A percentile compares a stretch with the other conserved stretches of the same genome.
Evolutionary conservation across 2,113 vertebrate genomes (phyloP).

Genomic region (Epinephelus lanceolatus): DNA sequence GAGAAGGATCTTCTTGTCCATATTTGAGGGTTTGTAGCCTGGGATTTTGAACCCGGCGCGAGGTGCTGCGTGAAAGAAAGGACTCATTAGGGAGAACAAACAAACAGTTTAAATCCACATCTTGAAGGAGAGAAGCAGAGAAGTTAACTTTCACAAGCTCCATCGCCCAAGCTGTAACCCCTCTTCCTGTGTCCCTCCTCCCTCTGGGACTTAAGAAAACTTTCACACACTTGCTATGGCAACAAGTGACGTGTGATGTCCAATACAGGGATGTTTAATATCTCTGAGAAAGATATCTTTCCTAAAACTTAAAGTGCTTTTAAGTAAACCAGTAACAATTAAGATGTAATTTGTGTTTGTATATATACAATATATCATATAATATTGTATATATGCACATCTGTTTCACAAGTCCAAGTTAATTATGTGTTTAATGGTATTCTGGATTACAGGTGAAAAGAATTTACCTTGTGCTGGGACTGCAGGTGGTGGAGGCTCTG

Average conservation of each 20-base stretch:
- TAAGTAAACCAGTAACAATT: background rate
- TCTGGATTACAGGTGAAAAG: background rate
- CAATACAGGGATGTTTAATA: background rate
- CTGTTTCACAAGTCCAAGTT: no score
- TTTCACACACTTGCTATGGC: constrained; percentile 24
- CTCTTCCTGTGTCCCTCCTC: constrained; percentile 34
- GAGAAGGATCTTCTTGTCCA: constrained; percentile 89
- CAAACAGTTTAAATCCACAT: background rate
- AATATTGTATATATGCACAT: no score
- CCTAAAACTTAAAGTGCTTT: background rate
- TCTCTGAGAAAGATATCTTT: background rate
- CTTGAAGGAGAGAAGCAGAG: background rate
- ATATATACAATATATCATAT: no score
- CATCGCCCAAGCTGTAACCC: constrained; percentile 22
- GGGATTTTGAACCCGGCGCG: constrained; percentile 81
- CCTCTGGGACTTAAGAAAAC: constrained; percentile 38
- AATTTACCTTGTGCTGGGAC: constrained; percentile 57
- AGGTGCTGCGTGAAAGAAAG: constrained; percentile 46
- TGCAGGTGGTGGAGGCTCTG: constrained; percentile 41
- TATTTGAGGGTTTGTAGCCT: constrained; percentile 85
- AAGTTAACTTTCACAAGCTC: constrained; percentile 37
- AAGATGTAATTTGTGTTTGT: background rate
- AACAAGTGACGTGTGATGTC: background rate
- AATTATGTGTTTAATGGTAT: no score
- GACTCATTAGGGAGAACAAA: background rate